These are phyloP conservation scores for Pinctada fucata DNA, from an alignment of 2,888 invertebrate genomes.

Conservation along the genomic window DNA sequence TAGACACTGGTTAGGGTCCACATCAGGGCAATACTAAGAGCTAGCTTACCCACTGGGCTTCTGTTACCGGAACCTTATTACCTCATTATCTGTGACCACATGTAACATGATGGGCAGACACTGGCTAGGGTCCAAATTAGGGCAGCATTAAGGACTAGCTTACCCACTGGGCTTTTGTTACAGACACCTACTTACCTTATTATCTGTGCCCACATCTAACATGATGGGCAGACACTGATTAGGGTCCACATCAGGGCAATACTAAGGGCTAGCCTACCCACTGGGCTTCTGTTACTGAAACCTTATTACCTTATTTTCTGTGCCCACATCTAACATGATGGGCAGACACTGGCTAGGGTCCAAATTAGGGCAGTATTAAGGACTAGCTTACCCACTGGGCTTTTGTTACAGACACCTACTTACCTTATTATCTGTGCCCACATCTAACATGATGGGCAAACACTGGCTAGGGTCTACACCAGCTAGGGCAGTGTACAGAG, in stretches of 20 bases:
- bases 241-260: slow-evolving; percentile 93
- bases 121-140: slow-evolving; percentile 91
- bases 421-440: slow-evolving; percentile 92
- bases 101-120: slow-evolving; percentile 95
- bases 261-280: slow-evolving; percentile 96
- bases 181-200: slow-evolving; percentile 82
- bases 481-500: slow-evolving; percentile 96
- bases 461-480: slow-evolving; percentile 97
- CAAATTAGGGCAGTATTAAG: slow-evolving; percentile 96
- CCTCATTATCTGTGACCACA: slow-evolving; percentile 93
- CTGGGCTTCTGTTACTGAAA: slow-evolving; percentile 79
- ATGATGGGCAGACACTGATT: slow-evolving; percentile 95
- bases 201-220: slow-evolving; percentile 95
- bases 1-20: slow-evolving; percentile 95
- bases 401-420: background rate
- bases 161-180: slow-evolving; percentile 83
- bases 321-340: slow-evolving; percentile 94
- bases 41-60: too few species aligned
- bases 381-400: slow-evolving; percentile 94
- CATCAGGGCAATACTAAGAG: slow-evolving; percentile 82
- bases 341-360: slow-evolving; percentile 96
- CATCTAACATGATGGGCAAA: slow-evolving; percentile 94
- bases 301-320: slow-evolving; percentile 88
- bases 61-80: slow-evolving; percentile 59
- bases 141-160: slow-evolving; percentile 88